Evolutionary conservation across 2,113 vertebrate species (phyloP).

Genomic region (Hymenochirus boettgeri): DNA sequence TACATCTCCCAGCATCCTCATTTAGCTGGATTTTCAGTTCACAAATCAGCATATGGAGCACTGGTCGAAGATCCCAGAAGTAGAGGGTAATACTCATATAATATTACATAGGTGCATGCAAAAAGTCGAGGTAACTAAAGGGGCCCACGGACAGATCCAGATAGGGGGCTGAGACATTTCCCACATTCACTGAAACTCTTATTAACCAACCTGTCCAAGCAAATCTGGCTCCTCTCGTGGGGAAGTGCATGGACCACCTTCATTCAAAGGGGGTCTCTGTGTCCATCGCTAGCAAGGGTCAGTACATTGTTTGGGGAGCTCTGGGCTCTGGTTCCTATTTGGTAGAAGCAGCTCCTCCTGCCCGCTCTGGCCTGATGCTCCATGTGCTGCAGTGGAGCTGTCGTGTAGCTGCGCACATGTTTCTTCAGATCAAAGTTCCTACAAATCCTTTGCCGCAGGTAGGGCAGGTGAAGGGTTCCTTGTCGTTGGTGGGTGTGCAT

Average conservation of each 20-base stretch:
- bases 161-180: background rate
- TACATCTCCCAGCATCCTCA: background rate
- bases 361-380: slow-evolving; percentile 49
- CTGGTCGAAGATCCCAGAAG: background rate
- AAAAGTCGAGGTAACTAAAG: slow-evolving; percentile 33
- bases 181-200: background rate
- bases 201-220: background rate
- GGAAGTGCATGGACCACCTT: background rate
- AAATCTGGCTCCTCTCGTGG: background rate
- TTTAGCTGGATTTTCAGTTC: too few relatives aligned
- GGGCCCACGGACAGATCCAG: background rate
- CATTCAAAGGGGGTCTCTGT: background rate
- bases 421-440: slow-evolving; percentile 99
- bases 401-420: slow-evolving; percentile 90
- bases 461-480: slow-evolving; percentile 96
- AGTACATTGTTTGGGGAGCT: slow-evolving; percentile 10
- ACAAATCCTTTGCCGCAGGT: slow-evolving; percentile 96
- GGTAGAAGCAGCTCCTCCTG: slow-evolving; percentile 16
- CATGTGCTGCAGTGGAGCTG: too few relatives aligned
- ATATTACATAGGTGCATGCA: slow-evolving; percentile 63
- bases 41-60: too few relatives aligned
- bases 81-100: slow-evolving; percentile 55
- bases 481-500: slow-evolving; percentile 99
- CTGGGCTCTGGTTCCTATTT: slow-evolving; percentile 22
- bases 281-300: slow-evolving; percentile 2